Conservation (phyloP, 2,113 vertebrate species). For the Odontophorus gujanensis region DNA sequence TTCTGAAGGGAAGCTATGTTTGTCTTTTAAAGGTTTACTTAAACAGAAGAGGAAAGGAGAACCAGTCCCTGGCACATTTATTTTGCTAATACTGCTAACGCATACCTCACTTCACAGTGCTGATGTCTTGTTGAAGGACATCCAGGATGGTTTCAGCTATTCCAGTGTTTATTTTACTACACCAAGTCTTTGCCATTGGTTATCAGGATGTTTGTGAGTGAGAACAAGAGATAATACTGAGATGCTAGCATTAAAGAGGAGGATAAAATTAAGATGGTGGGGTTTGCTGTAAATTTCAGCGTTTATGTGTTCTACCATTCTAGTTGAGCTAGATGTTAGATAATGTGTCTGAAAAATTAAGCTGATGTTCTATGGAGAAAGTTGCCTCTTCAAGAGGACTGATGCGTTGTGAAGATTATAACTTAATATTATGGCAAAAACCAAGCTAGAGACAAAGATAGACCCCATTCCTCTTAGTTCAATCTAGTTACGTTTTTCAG, state of each 20-base stretch:
- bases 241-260: not conserved
- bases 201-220: not conserved
- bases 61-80: not conserved
- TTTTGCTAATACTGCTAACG: not conserved
- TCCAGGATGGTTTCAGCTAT: not conserved
- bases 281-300: not conserved
- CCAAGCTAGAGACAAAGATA: not conserved
- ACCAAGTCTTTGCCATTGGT: not conserved
- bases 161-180: not conserved
- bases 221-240: not conserved
- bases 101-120: not conserved
- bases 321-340: not conserved
- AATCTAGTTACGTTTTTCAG: constrained; percentile 14
- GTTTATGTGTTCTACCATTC: not conserved
- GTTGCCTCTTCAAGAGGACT: not conserved
- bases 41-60: not conserved
- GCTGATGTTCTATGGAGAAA: not conserved
- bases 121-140: not conserved
- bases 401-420: not conserved
- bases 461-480: constrained; percentile 1
- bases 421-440: not conserved
- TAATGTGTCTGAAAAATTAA: not conserved
- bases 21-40: not conserved
- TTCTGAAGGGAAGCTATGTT: not conserved
- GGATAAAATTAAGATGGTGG: not conserved